phyloP scores from a whole-genome alignment of 2,113 vertebrate genomes.

The Cygnus buccinator region DNA sequence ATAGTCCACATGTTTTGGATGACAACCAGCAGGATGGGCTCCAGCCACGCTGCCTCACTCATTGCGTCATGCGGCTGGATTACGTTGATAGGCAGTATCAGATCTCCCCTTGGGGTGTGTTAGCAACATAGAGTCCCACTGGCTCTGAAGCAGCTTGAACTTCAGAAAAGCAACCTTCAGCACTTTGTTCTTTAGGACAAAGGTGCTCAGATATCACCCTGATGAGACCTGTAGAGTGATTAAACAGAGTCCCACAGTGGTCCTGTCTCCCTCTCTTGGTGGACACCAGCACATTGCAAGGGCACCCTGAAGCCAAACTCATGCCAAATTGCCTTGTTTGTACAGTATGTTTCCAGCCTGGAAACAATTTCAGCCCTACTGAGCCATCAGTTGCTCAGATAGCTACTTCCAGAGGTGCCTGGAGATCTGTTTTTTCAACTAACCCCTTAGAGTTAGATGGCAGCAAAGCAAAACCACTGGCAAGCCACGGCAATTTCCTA shows the following conservation, averaged over 20 bases:
- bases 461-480: not conserved
- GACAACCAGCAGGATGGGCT: not conserved
- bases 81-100: not conserved
- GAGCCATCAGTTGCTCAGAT: not conserved
- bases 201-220: not conserved
- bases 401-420: not conserved
- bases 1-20: not conserved
- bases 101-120: not conserved
- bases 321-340: not conserved
- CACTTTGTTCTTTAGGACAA: not conserved
- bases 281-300: not conserved
- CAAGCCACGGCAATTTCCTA: not conserved
- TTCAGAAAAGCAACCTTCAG: not conserved
- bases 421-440: not conserved
- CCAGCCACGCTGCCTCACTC: not conserved
- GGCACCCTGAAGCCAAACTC: not conserved
- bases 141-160: not conserved
- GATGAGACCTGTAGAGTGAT: not conserved
- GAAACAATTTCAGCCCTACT: not conserved
- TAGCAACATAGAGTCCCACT: not conserved
- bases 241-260: not conserved
- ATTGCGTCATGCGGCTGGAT: not conserved
- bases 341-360: not conserved
- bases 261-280: not conserved
- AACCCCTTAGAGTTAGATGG: not conserved